These are phyloP conservation scores for Eupithecia insigniata DNA, from an alignment of 2,888 invertebrate genomes.

Conservation along the genomic window DNA sequence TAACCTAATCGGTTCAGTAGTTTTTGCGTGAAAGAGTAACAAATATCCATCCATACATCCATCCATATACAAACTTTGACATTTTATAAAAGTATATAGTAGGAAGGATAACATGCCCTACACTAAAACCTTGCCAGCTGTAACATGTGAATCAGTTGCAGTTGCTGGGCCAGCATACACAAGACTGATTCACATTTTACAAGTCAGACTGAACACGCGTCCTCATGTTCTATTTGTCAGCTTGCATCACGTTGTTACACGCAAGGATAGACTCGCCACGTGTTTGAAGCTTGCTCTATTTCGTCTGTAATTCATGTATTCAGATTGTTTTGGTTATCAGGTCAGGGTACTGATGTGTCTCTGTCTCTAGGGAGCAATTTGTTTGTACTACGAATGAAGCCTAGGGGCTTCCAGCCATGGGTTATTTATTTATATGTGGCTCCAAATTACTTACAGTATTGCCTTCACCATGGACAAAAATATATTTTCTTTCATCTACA, in stretches of 20 bases:
- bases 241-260: conserved; percentile 56
- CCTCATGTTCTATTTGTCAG: conserved; percentile 12
- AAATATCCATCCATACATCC: no score
- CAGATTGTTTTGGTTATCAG: conserved; percentile 55
- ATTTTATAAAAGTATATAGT: no score
- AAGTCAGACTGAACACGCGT: conserved; percentile 13
- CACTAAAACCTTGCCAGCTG: neutral
- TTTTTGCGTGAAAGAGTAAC: no score
- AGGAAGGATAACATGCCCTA: no score
- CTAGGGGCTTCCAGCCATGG: neutral
- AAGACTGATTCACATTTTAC: neutral
- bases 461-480: no score
- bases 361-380: neutral
- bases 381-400: neutral
- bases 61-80: no score
- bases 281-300: conserved; percentile 60
- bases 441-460: neutral
- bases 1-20: no score
- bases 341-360: conserved; percentile 32
- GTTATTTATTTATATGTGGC: neutral
- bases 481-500: no score
- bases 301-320: conserved; percentile 60
- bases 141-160: no score
- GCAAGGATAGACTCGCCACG: conserved; percentile 57
- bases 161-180: no score